Evolutionary conservation across 2,113 vertebrate species (phyloP), one percentile per base, ranked within the genome.

Genomic region (Tragelaphus scriptus): DNA sequence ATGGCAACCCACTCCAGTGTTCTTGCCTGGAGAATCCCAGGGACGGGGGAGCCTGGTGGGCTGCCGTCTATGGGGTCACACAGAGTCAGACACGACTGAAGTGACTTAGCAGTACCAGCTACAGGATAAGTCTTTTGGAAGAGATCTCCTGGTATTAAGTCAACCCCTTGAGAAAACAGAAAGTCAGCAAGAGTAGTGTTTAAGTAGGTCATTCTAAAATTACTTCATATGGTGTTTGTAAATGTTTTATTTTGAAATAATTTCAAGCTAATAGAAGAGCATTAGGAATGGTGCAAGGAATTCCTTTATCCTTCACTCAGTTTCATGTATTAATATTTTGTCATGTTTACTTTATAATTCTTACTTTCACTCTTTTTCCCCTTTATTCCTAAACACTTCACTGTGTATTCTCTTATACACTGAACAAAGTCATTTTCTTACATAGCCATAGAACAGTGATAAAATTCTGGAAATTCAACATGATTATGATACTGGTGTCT

Each of bases 201-300:
- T 65, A 91, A 87, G 30, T 77, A 61, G 36, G 36, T 47, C n/a
- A 82, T 56, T 56, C 30, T 95, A 68, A 95, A 96, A 94, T 68
- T n/a, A 63, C 61, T 86, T 85, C 28, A 36, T 85, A 90, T 77
- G 30, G 7, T 92, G 16, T 96, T 85, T 92, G 32, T 87, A 90
- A 92, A 77, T 93, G 26, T 96, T 85, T 94, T 68, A 85, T 88
- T 96, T 80, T 96, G 58, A 90, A 95, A 55, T 90, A 36, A 80
- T 80, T 96, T 91, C 85, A 80, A 88, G 81, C 63, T 59, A 85
- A 63, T 86, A 51, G 36, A 96, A 95, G 7, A 92, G 15, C 21
- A 53, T 95, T 21, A 94, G 85, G 84, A 94, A 89, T n/a, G 75
- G 12, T 65, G 10, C 12, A 36, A 91, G 61, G 47, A 85, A 92